Evolutionary conservation across 2,888 invertebrate genomes (phyloP).

Genomic region (Neocrepidodera transversa): DNA sequence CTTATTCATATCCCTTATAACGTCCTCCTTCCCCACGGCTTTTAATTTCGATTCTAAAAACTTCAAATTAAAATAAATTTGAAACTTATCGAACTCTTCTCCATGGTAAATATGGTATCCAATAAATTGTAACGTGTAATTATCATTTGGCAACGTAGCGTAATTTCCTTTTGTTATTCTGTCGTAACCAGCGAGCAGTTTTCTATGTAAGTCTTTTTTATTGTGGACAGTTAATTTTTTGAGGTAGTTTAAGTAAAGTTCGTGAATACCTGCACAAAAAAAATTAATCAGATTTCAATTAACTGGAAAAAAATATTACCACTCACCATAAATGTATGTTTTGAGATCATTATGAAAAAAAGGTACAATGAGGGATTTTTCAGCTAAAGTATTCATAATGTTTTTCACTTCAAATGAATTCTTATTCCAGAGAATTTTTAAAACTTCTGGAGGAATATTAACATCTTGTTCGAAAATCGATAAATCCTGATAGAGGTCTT

Average conservation of each 20-base stretch:
- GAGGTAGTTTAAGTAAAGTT: slow-evolving; percentile 71
- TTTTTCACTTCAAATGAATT: slow-evolving; percentile 64
- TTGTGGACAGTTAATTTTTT: slow-evolving; percentile 60
- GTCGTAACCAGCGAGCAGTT: slow-evolving; percentile 67
- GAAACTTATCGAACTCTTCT: slow-evolving; percentile 64
- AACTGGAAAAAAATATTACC: too few relatives aligned
- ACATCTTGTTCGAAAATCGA: slow-evolving; percentile 74
- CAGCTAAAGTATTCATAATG: slow-evolving; percentile 69
- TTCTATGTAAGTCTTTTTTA: slow-evolving; percentile 64
- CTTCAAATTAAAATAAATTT: slow-evolving; percentile 70
- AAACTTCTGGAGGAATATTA: slow-evolving; percentile 59
- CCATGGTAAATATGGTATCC: slow-evolving; percentile 74
- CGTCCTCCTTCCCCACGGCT: slow-evolving; percentile 72
- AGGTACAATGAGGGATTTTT: slow-evolving; percentile 72
- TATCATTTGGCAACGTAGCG: slow-evolving; percentile 71
- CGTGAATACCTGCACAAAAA: slow-evolving; percentile 64
- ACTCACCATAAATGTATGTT: slow-evolving; percentile 67
- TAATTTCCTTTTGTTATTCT: slow-evolving; percentile 62
- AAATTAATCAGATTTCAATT: too few relatives aligned
- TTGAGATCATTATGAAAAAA: slow-evolving; percentile 68
- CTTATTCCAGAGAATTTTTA: slow-evolving; percentile 63
- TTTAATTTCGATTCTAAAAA: slow-evolving; percentile 76
- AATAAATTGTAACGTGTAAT: slow-evolving; percentile 75
- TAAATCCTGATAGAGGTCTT: slow-evolving; percentile 67
- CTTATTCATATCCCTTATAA: slow-evolving; percentile 71